Evolutionary conservation across 2,113 vertebrate species (phyloP).

Genomic region (Archocentrus centrarchus): DNA sequence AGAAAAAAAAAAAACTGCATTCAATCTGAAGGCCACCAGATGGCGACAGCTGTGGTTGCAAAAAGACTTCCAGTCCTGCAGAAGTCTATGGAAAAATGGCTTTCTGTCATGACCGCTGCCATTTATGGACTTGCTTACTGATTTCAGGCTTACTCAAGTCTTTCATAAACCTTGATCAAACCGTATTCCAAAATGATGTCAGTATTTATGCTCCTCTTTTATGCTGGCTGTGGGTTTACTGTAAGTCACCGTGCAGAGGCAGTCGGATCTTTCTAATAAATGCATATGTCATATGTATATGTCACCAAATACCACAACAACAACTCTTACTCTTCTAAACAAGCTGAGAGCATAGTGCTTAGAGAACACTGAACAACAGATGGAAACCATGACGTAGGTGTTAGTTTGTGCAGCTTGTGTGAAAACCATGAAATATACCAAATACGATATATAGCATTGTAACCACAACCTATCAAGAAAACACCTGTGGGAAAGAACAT

Average conservation of each 20-base stretch:
- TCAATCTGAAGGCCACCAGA: too few species aligned
- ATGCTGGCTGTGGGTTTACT: background rate
- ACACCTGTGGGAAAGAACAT: background rate
- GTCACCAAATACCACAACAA: background rate
- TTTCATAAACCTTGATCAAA: too few species aligned
- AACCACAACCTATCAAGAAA: background rate
- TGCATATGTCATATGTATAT: too few species aligned
- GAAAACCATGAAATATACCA: background rate
- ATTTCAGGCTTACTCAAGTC: too few species aligned
- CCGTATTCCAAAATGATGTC: too few species aligned
- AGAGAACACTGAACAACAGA: background rate
- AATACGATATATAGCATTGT: background rate
- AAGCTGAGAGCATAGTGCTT: background rate
- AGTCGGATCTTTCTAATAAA: too few species aligned
- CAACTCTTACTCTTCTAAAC: too few species aligned
- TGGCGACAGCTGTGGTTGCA: too few species aligned
- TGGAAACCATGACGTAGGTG: conserved; percentile 24
- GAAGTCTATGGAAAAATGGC: too few species aligned
- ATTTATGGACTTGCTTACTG: too few species aligned
- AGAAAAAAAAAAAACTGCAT: background rate
- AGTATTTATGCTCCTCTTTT: background rate
- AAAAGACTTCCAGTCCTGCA: too few species aligned
- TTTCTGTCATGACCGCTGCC: too few species aligned
- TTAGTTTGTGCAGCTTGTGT: background rate
- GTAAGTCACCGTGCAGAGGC: background rate